Base-by-base conservation (phyloP, 2,113 vertebrate genomes). In the Turnix velox region DNA sequence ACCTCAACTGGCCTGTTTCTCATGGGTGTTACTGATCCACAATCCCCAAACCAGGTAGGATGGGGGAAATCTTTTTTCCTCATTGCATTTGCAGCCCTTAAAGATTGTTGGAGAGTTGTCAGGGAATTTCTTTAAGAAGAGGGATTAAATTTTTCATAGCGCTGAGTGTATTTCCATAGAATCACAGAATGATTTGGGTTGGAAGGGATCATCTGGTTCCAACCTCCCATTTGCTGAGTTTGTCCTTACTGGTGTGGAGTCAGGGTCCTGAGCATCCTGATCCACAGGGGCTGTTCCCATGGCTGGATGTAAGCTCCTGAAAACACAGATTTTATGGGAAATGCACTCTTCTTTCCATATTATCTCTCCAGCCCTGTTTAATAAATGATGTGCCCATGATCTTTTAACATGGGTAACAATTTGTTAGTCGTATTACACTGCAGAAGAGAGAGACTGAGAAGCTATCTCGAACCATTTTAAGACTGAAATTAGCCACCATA, bases 401-500 rank as follows among this genome's bases (percentile, higher is more conserved):
- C 83, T 97, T 97, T 97, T 96, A 97, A 95, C 95, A 96, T 97
- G 95, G 97, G 94, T 81, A 88, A 96, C 87, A 97, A 97, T 98
- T 97, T 97, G 96, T 97, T 97, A 96, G 94, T 97, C 94, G 42
- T 96, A 95, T 97, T 96, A 97, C 86, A 82, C 71, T 71, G 48
- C 51, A 92, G 88, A 81, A 96, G 87, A 95, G 94, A 96, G 94
- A 97, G 94, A 43, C 94, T 92, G 65, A 95, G 90, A 96, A 97
- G 96, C 95, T 94, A 96, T 97, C 89, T 92, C n/a, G 95, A 97
- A 96, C 96, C 96, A 94, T 95, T 96, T 97, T 94, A 80, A 89
- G 93, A 95, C 95, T 96, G 82, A 97, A 98, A 98, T 97, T 96
- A 97, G 94, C 91, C 85, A 97, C 96, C 97, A 97, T 97, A 97